phyloP scores from a whole-genome alignment of 2,888 invertebrate species.

The Miltochrista miniata region DNA sequence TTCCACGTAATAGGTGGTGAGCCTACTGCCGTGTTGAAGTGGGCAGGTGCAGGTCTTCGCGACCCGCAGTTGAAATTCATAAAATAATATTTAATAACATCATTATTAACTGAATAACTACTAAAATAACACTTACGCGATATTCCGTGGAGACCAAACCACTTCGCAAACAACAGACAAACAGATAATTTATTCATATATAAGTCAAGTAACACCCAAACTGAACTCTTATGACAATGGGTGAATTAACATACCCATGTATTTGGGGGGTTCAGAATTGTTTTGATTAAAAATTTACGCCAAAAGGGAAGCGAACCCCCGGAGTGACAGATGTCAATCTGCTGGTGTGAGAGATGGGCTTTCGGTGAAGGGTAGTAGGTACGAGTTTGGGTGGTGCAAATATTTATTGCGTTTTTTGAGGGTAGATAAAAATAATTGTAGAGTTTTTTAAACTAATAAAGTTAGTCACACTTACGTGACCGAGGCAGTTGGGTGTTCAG shows the following conservation, averaged over 20 bases:
- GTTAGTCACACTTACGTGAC: no score
- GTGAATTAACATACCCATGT: constrained; percentile 62
- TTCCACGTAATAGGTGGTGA: no score
- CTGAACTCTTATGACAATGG: constrained; percentile 73
- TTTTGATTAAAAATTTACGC: constrained; percentile 82
- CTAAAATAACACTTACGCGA: not conserved
- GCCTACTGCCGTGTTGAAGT: no score
- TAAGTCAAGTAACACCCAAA: constrained; percentile 56
- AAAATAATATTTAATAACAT: no score
- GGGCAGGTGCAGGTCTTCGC: no score
- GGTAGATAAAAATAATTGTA: constrained; percentile 4
- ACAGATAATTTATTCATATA: constrained; percentile 53
- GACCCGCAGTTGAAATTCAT: no score
- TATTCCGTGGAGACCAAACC: constrained; percentile 7
- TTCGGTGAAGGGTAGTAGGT: constrained; percentile 25
- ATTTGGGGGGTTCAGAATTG: constrained; percentile 63
- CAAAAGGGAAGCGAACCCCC: constrained; percentile 46
- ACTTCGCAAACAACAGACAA: constrained; percentile 19
- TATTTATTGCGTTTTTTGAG: constrained; percentile 18
- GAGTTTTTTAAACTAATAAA: not conserved
- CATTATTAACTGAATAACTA: not conserved
- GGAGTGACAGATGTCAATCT: constrained; percentile 79
- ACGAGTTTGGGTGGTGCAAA: constrained; percentile 33
- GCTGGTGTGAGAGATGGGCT: constrained; percentile 52
- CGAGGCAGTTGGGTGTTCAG: no score